Percentiles rank a stretch among this genome's conserved stretches.
These are phyloP conservation scores for Sinodicranocentrus sp. DNA, from an alignment of 2,888 invertebrate genomes.

Conservation along the genomic window DNA sequence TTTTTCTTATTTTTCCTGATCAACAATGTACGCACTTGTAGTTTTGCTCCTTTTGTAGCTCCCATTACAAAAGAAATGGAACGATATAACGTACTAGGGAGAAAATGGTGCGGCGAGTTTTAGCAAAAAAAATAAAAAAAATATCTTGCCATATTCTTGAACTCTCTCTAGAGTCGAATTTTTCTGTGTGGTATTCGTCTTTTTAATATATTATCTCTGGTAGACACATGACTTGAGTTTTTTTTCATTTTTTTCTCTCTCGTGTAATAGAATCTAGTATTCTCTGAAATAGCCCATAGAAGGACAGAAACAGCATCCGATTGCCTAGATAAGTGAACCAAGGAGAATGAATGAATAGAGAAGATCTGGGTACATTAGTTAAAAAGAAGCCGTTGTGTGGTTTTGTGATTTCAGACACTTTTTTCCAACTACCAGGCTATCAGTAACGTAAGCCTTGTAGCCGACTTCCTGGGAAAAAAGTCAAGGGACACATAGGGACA, in stretches of 20 bases:
- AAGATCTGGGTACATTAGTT: neutral
- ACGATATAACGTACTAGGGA: neutral
- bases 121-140: neutral
- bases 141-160: conserved; percentile 2
- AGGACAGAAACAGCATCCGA: neutral
- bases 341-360: neutral
- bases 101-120: neutral
- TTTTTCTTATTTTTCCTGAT: conserved; percentile 23
- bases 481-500: neutral
- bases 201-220: conserved; percentile 33
- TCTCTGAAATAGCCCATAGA: neutral
- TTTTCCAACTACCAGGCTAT: neutral
- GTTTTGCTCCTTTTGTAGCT: conserved; percentile 39
- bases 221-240: neutral
- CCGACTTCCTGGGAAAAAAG: neutral
- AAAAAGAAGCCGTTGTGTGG: neutral
- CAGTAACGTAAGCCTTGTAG: neutral
- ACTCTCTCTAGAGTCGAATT: conserved; percentile 15
- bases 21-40: conserved; percentile 25
- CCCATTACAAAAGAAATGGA: conserved; percentile 39
- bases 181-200: conserved; percentile 14
- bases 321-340: conserved; percentile 21
- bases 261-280: conserved; percentile 13
- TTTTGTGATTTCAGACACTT: conserved; percentile 16
- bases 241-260: conserved; percentile 9